Evolutionary conservation across 2,113 vertebrate genomes (phyloP), one percentile per base, ranked within the genome.

Genomic region (Petrocephalus zakoni): DNA sequence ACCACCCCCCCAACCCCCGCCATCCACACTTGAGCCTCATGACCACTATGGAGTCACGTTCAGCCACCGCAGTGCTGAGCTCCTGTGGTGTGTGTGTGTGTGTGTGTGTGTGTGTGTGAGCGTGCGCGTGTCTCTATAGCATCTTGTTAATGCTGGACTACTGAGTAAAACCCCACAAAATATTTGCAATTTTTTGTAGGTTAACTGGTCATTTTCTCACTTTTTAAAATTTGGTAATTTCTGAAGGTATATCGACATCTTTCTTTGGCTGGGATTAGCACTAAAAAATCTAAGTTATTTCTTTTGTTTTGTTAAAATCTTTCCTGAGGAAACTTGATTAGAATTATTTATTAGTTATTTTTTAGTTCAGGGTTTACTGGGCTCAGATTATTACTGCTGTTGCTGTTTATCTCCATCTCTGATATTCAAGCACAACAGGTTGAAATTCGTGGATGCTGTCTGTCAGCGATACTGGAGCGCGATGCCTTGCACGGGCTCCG

Each of bases 301-400:
- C 82, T 88, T 91, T 91, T 91, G 22, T 68, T 78, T 89, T 94
- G 93, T 93, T 91, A 68, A 29, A 68, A 94, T 95, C 94, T 94
- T 92, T 95, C 95, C 96, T 96, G 95, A 95, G 89, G 95, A 95
- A 95, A 96, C 96, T 96, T 96, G 96, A 96, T 95, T 93, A 92
- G 93, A 94, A 93, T 94, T 95, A 95, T 96, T 96, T 96, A 96
- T 96, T 96, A 94, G 95, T 2, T 42, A n/a, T 93, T 94, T 91
- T 93, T 94, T 94, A 93, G 94, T 95, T 96, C 94, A 95, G 94
- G 94, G 94, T 95, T 95, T 94, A 93, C 91, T 93, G 92, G 93
- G 64, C 86, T 89, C 89, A 92, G 91, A 92, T 91, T 55, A 87
- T 87, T 89, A 86, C 21, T 83, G 5, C 37, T 78, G 34, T 78